These are phyloP conservation scores for Zosterops pallidus DNA, from an alignment of 2,113 vertebrate species.

Conservation along the genomic window DNA sequence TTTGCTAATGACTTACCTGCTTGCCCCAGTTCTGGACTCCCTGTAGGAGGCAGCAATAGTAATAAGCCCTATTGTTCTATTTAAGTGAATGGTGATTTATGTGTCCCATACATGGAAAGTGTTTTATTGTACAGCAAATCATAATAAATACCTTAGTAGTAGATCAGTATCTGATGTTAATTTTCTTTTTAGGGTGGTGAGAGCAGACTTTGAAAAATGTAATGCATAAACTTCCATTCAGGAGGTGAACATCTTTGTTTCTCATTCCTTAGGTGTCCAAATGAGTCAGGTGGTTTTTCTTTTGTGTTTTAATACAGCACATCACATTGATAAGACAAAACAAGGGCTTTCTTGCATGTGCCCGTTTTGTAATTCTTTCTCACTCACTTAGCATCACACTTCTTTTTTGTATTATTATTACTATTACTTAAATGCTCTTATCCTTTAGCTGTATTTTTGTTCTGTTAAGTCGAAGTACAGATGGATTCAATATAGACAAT, in stretches of 20 bases:
- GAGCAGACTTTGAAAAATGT: background rate
- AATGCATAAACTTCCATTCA: background rate
- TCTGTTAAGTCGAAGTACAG: background rate
- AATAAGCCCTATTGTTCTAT: background rate
- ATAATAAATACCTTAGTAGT: background rate
- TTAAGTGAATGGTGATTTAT: background rate
- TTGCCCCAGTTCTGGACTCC: background rate
- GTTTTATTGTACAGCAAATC: background rate
- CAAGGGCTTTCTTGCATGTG: background rate
- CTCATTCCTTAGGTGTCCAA: background rate
- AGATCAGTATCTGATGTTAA: background rate
- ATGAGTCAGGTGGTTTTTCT: background rate
- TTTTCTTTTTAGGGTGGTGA: background rate
- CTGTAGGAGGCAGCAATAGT: background rate
- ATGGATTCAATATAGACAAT: background rate
- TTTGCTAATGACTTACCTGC: background rate
- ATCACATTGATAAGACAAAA: background rate
- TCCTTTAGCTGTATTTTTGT: background rate
- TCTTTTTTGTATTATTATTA: background rate
- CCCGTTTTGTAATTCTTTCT: background rate
- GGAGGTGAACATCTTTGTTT: background rate
- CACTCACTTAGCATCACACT: background rate
- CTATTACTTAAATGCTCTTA: background rate
- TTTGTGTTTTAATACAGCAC: background rate
- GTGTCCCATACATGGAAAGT: background rate